Base-by-base conservation (phyloP, 2,113 vertebrate species). In the Spea bombifrons region DNA sequence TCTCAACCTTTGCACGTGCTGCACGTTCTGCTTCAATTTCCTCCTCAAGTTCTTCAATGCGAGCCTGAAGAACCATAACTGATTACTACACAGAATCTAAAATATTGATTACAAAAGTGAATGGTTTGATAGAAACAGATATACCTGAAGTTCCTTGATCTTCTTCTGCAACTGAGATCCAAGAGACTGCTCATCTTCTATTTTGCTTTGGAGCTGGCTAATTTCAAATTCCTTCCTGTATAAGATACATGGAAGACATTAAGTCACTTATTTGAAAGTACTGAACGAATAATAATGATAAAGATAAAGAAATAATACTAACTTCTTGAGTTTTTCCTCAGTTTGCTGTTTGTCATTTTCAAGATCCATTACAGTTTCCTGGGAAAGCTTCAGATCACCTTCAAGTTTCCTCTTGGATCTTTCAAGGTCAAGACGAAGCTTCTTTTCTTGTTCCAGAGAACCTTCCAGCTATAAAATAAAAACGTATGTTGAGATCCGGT, bases 1-100 rank as follows among this genome's bases (percentile, higher is more conserved):
- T 97, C 71, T 97, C 95, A 43, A 94, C 84, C 12, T 95, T 97
- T 59, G 95, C 94, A 0, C 90, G 82, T 82, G 90, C 88, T 0
- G 94, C 87, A 0, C 92, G 82, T 45, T 97, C 95, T 1, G 94
- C 94, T 81, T 97, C 95, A 0, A 94, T 96, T 85, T 97, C 95
- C 0, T 97, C 94, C 72, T 94, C 94, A 66, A 95, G 45, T 53
- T 95, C 93, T 79, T 98, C 95, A 0, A 81, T 94, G 1, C 89
- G 91, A 66, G 91, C 92, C 94, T 96, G 48, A 0, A 70, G 78
- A 8, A 66, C 57, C 44, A 44, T 30, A 52, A 13, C 53, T 66
- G 10, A 5, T 65, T 15, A 13, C 30, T 52, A 66, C 12, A 57
- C 12, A 3, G 7, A 53, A 68, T n/a, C 15, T 6, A 17, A 67